phyloP scores from a whole-genome alignment of 2,888 invertebrate species.

The Coenonympha arcania region DNA sequence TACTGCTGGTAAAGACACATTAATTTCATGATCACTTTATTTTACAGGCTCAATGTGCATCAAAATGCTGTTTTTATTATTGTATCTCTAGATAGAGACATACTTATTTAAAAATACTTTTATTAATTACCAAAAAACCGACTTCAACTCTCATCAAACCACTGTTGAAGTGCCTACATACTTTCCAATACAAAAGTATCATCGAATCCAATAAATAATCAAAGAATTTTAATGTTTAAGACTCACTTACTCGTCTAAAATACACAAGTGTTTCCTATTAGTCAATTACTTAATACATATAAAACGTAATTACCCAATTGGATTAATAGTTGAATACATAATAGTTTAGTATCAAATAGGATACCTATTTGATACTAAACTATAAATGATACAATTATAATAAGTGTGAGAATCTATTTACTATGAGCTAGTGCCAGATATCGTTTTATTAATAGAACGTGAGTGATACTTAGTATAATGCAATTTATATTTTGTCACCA shows the following conservation, averaged over 20 bases:
- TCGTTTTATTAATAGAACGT: background rate
- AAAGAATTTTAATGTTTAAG: too few relatives aligned
- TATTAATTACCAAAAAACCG: too few relatives aligned
- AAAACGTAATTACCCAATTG: too few relatives aligned
- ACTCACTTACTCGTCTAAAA: too few relatives aligned
- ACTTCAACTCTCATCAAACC: too few relatives aligned
- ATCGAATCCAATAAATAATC: too few relatives aligned
- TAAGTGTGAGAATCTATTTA: background rate
- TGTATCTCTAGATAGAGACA: background rate
- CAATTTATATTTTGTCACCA: background rate
- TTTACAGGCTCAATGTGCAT: background rate
- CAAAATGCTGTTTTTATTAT: slow-evolving; percentile 2
- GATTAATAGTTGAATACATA: too few relatives aligned
- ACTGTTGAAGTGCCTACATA: too few relatives aligned
- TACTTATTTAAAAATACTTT: background rate
- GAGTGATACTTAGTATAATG: background rate
- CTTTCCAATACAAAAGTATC: too few relatives aligned
- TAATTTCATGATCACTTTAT: slow-evolving; percentile 20
- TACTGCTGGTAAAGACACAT: slow-evolving; percentile 13
- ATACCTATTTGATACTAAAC: background rate
- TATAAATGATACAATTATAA: background rate
- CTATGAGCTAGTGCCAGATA: background rate
- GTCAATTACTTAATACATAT: too few relatives aligned
- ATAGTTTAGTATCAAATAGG: background rate
- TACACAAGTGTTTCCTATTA: too few relatives aligned